Percentiles rank a stretch among this genome's conserved stretches.
phyloP scores from a whole-genome alignment of 1,140 invertebrate species.

The Pantala flavescens region DNA sequence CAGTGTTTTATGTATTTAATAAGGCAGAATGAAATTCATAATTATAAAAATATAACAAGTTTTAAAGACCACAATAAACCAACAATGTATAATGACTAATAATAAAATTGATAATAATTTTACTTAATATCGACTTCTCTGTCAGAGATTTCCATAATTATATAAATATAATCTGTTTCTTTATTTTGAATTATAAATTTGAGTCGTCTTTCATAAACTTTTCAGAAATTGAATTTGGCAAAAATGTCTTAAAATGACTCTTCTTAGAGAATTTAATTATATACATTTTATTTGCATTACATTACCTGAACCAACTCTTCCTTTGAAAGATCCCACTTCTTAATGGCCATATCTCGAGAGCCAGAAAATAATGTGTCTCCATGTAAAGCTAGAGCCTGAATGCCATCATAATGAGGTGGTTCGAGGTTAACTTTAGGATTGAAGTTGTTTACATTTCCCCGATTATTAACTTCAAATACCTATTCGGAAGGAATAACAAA shows the following conservation, averaged over 20 bases:
- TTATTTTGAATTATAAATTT: no score
- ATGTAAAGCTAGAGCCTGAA: constrained; percentile 62
- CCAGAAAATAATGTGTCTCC: constrained; percentile 66
- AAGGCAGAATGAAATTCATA: background rate
- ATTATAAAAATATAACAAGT: no score
- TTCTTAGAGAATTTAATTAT: no score
- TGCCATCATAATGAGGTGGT: constrained; percentile 86
- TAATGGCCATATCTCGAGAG: constrained; percentile 77
- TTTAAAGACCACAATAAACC: no score
- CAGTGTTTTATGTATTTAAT: background rate
- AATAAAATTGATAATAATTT: no score
- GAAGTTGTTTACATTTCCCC: constrained; percentile 43
- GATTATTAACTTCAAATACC: constrained; percentile 48
- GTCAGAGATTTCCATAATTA: no score
- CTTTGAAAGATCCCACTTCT: constrained; percentile 69
- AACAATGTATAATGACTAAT: no score
- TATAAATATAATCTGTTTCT: no score
- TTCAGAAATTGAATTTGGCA: no score
- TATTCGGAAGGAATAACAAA: constrained; percentile 22
- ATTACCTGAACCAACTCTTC: constrained; percentile 54
- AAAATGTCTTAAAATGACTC: no score
- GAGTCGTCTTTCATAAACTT: no score
- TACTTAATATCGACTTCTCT: no score
- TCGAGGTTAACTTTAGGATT: constrained; percentile 60
- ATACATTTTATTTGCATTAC: constrained; percentile 17